A percentile compares a stretch with the other conserved stretches of the same genome.
These are phyloP conservation scores for Anolis carolinensis DNA, from an alignment of 2,113 vertebrate species.

Conservation along the genomic window DNA sequence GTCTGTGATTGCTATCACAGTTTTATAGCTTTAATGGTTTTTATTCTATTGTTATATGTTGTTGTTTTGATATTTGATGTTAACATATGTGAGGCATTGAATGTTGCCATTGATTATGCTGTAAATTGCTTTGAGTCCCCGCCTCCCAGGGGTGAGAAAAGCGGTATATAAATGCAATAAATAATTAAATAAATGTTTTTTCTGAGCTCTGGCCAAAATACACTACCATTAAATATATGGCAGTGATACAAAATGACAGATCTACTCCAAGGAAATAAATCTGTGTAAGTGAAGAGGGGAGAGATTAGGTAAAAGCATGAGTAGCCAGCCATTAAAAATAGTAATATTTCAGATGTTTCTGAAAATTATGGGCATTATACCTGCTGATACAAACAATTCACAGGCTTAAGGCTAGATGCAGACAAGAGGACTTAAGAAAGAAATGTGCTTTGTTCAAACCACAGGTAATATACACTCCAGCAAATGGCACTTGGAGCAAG, in stretches of 20 bases:
- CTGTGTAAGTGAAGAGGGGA: neutral
- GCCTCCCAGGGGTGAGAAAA: too few species aligned
- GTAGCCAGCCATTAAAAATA: neutral
- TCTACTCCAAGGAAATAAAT: neutral
- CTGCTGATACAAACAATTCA: neutral
- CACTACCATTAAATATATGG: neutral
- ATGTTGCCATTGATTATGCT: too few species aligned
- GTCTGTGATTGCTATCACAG: too few species aligned
- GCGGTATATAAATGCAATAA: too few species aligned
- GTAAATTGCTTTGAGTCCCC: too few species aligned
- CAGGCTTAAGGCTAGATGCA: neutral
- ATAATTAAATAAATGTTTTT: too few species aligned
- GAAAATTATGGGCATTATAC: neutral
- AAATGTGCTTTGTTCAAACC: neutral
- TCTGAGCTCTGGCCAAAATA: too few species aligned
- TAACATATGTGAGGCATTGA: too few species aligned
- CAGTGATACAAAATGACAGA: neutral
- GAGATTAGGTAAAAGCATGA: neutral
- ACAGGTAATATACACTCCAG: neutral
- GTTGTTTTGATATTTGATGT: too few species aligned
- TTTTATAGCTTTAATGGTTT: too few species aligned
- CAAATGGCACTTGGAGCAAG: neutral
- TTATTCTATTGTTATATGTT: too few species aligned
- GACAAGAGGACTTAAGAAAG: too few species aligned
- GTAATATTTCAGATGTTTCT: neutral